These are phyloP conservation scores for Teinopalpus imperialis DNA, from an alignment of 2,888 invertebrate species.

Conservation along the genomic window DNA sequence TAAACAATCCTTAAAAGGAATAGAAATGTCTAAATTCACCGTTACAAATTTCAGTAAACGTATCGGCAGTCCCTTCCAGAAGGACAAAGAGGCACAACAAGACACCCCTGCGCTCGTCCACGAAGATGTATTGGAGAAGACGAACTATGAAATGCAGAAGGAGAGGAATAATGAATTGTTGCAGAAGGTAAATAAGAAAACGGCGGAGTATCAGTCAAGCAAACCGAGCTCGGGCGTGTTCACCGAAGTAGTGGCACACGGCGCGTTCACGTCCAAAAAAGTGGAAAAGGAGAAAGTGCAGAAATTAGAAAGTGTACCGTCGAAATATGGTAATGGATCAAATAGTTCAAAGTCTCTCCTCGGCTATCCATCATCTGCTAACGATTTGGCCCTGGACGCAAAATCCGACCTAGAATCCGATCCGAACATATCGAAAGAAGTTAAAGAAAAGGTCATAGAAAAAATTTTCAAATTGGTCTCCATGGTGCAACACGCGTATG, in stretches of 20 bases:
- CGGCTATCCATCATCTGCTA: conserved; percentile 74
- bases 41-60: conserved; percentile 65
- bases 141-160: conserved; percentile 59
- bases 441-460: conserved; percentile 71
- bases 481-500: conserved; percentile 73
- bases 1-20: conserved; percentile 35
- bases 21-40: conserved; percentile 60
- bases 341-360: conserved; percentile 60
- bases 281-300: conserved; percentile 45
- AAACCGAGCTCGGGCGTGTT: conserved; percentile 71
- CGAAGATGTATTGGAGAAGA: conserved; percentile 61
- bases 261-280: conserved; percentile 65
- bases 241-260: conserved; percentile 71
- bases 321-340: conserved; percentile 43
- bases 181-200: conserved; percentile 66
- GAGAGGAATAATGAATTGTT: conserved; percentile 65
- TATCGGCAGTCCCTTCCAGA: conserved; percentile 51
- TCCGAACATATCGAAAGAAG: conserved; percentile 61
- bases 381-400: conserved; percentile 70
- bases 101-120: conserved; percentile 45
- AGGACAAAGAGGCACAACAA: conserved; percentile 36
- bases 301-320: conserved; percentile 44
- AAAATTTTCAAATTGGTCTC: conserved; percentile 68
- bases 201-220: conserved; percentile 64
- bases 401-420: conserved; percentile 75